These are phyloP conservation scores for Chelon auratus DNA, from an alignment of 2,797 vertebrate genomes.

Conservation along the genomic window DNA sequence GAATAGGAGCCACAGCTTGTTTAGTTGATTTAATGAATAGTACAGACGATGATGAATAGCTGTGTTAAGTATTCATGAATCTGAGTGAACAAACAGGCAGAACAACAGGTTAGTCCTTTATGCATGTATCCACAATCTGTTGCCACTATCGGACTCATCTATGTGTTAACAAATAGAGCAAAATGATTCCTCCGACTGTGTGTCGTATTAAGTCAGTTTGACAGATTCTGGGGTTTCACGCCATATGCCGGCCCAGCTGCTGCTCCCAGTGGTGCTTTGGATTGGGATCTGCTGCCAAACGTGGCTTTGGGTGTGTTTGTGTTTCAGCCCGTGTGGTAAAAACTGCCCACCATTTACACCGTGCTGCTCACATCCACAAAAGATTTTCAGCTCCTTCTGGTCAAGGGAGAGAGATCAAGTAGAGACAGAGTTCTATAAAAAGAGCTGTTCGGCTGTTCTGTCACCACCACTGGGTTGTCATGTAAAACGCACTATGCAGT, in stretches of 20 bases:
- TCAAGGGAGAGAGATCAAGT: constrained; percentile 18
- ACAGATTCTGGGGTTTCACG: constrained; percentile 54
- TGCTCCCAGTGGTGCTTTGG: constrained; percentile 60
- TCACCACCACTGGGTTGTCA: constrained; percentile 30
- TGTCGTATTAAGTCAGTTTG: constrained; percentile 35
- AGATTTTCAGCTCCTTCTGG: constrained; percentile 30
- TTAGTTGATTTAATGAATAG: not conserved
- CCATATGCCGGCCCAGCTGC: constrained; percentile 76
- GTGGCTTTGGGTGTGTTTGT: constrained; percentile 58
- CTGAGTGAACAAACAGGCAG: not conserved
- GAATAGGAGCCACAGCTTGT: not conserved
- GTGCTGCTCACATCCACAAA: constrained; percentile 38
- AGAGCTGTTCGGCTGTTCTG: constrained; percentile 42
- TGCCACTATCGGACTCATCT: not conserved
- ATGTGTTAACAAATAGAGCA: constrained; percentile 13
- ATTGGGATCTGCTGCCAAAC: constrained; percentile 48
- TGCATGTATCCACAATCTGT: not conserved
- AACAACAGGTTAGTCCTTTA: constrained; percentile 1
- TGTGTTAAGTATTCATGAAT: not conserved
- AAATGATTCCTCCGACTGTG: constrained; percentile 6
- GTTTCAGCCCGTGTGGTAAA: constrained; percentile 41
- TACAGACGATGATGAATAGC: too few relatives aligned
- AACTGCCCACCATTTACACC: constrained; percentile 44
- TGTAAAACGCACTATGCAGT: constrained; percentile 30
- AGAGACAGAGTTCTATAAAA: constrained; percentile 42